Evolutionary conservation across 1,140 invertebrate genomes (phyloP), one percentile per base, ranked within the genome.

Genomic region (Parapsyche elsis): DNA sequence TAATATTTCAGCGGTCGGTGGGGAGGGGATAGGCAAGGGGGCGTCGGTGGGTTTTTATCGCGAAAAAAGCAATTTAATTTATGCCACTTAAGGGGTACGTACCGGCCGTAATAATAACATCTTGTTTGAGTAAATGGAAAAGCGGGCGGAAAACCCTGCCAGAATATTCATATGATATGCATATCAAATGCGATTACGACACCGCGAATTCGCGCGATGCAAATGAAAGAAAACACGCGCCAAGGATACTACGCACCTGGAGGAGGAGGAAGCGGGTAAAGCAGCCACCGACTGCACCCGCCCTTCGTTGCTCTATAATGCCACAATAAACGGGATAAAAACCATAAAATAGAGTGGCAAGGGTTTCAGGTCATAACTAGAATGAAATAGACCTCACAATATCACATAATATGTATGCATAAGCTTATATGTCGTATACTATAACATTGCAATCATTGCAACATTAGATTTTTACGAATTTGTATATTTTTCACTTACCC

Each of bases 21-120:
- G 10, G 19, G 5, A 12, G 10, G 14, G 7, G 5, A 4, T 46
- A 30, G 5, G 26, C 30, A 38, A 19, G 38, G 38, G n/a, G 38
- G 61, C 24, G 30, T 38, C 30, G 61, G 61, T 19, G 14, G 19
- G 21, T 16, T 67, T 67, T 80, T 82, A 80, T 83, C 81, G 81
- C 73, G 81, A 83, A 83, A 83, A 83, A 83, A 80, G 81, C 81
- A 83, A 83, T 83, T 83, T 83, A 83, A 83, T 83, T 83, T 83
- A 83, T 83, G 81, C 81, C 81, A 83, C 81, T 83, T 83, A 83
- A 83, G 81, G 81, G 81, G 64, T 67, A 67, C 23, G 23, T 67
- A 26, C 38, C 53, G 64, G 49, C 76, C 71, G 81, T 83, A 83
- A 80, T 76, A 76, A 76, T 83, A 83, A 79, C 81, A 80, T 83